Base-by-base conservation (phyloP, 2,888 invertebrate genomes). In the Heliconius sara region DNA sequence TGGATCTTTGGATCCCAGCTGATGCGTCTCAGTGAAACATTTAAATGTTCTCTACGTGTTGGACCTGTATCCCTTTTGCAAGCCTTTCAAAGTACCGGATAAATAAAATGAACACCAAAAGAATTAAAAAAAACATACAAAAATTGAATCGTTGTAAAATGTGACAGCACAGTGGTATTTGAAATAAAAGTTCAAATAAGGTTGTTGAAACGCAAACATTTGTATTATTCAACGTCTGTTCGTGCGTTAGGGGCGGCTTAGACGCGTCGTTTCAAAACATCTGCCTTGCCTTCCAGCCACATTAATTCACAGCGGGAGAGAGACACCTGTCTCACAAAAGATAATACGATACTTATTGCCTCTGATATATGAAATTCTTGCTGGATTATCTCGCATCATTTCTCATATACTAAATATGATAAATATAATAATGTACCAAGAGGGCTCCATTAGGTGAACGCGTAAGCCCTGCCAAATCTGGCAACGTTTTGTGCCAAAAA, bases 401-500 rank as follows among this genome's bases (percentile, higher is more conserved):
- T 78, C 78, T 78, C 78, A 78, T 78, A 78, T 78, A 74, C 73
- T 78, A 78, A 78, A 78, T 78, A 39, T 39, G 39, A 39, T 39
- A 39, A 39, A 39, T 39, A 39, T 39, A 39, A 78, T 78, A 78
- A 78, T 78, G 74, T 78, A 78, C 78, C 67, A 19, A 34, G 73
- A 78, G 74, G 74, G 57, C 67, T 81, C 80, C 79, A 81, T 81
- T 80, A 81, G 79, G 81, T 78, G 76, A 74, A 72, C 80, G 79
- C 39, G 74, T 80, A 73, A 81, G 70, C 79, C 63, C 79, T 80
- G 81, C 81, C 81, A 82, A 82, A 80, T 82, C 74, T 80, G 80
- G 80, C 73, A 67, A 60, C 76, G 81, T 80, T 80, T 79, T 81
- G 83, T 83, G 83, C 83, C 83, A 83, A 83, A 80, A 83, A 77